Base-by-base conservation (phyloP, 2,888 invertebrate species). In the Sinopyrophorus schimmeli region DNA sequence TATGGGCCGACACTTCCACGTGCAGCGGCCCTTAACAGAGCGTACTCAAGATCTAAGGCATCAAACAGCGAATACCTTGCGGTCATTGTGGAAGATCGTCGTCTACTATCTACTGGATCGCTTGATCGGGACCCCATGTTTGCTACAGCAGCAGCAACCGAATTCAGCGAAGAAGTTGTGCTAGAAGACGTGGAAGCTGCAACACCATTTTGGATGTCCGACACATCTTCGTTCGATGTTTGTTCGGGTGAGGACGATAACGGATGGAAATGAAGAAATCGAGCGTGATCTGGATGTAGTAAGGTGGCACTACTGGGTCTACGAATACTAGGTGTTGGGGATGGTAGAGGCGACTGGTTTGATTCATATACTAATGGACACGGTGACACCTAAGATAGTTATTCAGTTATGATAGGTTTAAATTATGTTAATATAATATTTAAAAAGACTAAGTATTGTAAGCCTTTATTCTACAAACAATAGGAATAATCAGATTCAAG, bases 1-100 rank as follows among this genome's bases (percentile, higher is more conserved):
- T 84, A 86, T 0, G 84, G 85, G 2, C 86, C 86, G 17, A 86
- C 84, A 35, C 84, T 84, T 39, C 85, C 86, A 14, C 86, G 76
- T 1, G 85, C 84, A 1, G 84, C 84, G 1, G 84, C 85, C 20
- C 84, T 73, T 34, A 85, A 69, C 6, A 85, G 70, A 3, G 84
- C 84, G 71, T 85, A 86, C 66, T 86, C 86, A 59, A 86, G 71
- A 67, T 86, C 86, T 61, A 86, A 67, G 7, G 84, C 83, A 70
- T 86, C 86, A 72, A 85, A 83, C 27, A 86, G 76, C 51, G 85
- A 85, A 67, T 84, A 85, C 27, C 74, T 74, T 14, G 80, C 78
- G 5, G 81, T 81, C 77, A 81, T 77, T 1, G 79, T 79, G 17
- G 81, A 81, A 35, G 80, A 80, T 37, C 82, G 72, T 18, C 81